Percentiles rank a stretch among this genome's conserved stretches.
These are phyloP conservation scores for Corythucha ciliata DNA, from an alignment of 2,888 invertebrate genomes.

Conservation along the genomic window DNA sequence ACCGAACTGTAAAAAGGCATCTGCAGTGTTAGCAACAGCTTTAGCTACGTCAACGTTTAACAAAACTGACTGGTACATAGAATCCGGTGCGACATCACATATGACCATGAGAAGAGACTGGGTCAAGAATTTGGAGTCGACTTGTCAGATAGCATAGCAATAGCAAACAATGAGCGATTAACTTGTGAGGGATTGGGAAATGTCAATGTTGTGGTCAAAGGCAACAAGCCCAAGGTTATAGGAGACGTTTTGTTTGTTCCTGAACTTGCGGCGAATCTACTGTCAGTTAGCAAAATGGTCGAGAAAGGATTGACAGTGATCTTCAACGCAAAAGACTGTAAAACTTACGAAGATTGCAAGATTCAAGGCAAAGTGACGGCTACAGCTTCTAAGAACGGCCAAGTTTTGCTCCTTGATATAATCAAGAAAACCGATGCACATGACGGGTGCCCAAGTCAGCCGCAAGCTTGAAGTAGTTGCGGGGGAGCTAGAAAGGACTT, in stretches of 20 bases:
- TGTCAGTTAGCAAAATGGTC: slow-evolving; percentile 32
- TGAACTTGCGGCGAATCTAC: slow-evolving; percentile 30
- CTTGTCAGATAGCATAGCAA: not conserved
- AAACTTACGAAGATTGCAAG: not conserved
- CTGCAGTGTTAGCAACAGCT: not conserved
- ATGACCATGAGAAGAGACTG: slow-evolving; percentile 18
- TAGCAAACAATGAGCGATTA: no score
- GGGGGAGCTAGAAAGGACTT: no score
- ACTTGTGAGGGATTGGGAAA: no score
- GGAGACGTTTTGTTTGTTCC: slow-evolving; percentile 26
- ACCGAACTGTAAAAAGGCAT: not conserved
- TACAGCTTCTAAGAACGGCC: not conserved
- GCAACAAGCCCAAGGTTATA: no score
- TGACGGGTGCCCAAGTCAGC: no score
- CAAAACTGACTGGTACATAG: slow-evolving; percentile 9
- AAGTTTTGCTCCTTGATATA: no score
- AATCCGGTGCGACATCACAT: slow-evolving; percentile 20
- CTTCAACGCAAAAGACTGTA: slow-evolving; percentile 8
- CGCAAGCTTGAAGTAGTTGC: no score
- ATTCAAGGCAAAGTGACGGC: not conserved
- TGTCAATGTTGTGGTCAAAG: no score
- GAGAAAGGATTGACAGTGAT: slow-evolving; percentile 26
- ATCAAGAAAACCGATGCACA: no score
- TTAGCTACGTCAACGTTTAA: not conserved
- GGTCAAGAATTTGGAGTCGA: slow-evolving; percentile 2